Base-by-base conservation (phyloP, 2,113 vertebrate species). In the Cryptotis parvus region DNA sequence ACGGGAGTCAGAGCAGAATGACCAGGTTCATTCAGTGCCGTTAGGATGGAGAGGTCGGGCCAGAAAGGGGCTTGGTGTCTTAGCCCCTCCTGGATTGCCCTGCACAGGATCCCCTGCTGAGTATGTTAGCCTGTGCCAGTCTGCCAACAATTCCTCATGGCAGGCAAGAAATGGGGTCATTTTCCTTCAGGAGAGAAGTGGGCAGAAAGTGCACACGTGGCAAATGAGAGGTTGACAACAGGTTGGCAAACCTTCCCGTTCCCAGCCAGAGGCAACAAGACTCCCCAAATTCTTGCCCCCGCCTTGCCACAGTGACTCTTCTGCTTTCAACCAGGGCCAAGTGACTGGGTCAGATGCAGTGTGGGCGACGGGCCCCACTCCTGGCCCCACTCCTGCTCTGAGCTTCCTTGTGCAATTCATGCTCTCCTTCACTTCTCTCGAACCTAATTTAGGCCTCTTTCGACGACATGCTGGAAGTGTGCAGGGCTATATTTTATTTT, bases 401-500 rank as follows among this genome's bases (percentile, higher is more conserved):
- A 52, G 73, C 69, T 45, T 61, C 27, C 3, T 4, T 29, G 68
- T 74, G 0, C 11, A 77, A 39, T 65, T 8, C 87, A 39, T 37
- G 33, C 39, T 49, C 24, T 77, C 2, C 0, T 35, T 86, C 55
- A 10, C 14, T 68, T 9, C 66, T 68, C 81, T 29, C 11, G 39
- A 49, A 43, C 69, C 84, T 83, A 79, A 80, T 92, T 87, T 52
- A 77, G 66, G n/a, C 26, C n/a, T 76, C 66, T 89, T 65, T 7
- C 61, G 70, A 66, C 66, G 77, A 37, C 22, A 24, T 14, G 20
- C 65, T 80, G 83, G 52, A 77, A 84, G 77, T 4, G 43, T 26
- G 10, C 63, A 52, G 39, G 63, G 85, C 58, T 39, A 18, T 75
- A 27, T 84, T 73, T 89, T 86, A 63, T 61, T 74, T 78, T 91